phyloP scores from a whole-genome alignment of 1,140 invertebrate genomes.

The Meloidogyne exigua region DNA sequence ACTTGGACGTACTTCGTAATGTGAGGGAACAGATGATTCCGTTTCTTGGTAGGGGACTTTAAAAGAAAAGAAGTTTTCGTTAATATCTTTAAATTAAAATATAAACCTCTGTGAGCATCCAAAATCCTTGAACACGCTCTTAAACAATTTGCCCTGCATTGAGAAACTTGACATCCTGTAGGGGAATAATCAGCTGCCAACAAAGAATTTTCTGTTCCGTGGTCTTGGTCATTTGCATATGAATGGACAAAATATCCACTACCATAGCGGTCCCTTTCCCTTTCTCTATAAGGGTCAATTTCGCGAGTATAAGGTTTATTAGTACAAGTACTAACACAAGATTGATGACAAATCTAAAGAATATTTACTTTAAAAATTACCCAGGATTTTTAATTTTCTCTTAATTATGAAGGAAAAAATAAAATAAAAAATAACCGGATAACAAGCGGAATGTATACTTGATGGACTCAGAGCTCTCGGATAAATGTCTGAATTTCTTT shows the following conservation, averaged over 20 bases:
- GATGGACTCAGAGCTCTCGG: neutral
- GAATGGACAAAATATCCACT: neutral
- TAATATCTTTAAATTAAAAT: neutral
- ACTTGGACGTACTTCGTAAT: neutral
- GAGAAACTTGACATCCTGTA: slow-evolving; percentile 7
- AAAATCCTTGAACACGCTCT: slow-evolving; percentile 22
- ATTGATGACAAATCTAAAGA: slow-evolving; percentile 22
- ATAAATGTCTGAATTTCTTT: neutral
- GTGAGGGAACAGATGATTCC: neutral
- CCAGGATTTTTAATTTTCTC: no score
- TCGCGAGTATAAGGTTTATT: neutral
- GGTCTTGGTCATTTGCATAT: neutral
- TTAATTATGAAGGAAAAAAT: neutral
- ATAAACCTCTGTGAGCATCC: neutral
- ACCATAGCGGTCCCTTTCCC: neutral
- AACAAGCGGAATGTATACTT: slow-evolving; percentile 18
- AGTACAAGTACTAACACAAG: slow-evolving; percentile 9
- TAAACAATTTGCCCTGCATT: slow-evolving; percentile 22
- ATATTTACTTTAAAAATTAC: no score
- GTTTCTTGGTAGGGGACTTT: neutral
- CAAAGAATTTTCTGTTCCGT: neutral
- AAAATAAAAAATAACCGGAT: slow-evolving; percentile 3
- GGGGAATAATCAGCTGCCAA: neutral
- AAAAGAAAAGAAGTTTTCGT: neutral
- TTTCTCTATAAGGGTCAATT: neutral